These are phyloP conservation scores for Lepidurus packardi DNA, from an alignment of 1,140 invertebrate genomes.

Conservation along the genomic window DNA sequence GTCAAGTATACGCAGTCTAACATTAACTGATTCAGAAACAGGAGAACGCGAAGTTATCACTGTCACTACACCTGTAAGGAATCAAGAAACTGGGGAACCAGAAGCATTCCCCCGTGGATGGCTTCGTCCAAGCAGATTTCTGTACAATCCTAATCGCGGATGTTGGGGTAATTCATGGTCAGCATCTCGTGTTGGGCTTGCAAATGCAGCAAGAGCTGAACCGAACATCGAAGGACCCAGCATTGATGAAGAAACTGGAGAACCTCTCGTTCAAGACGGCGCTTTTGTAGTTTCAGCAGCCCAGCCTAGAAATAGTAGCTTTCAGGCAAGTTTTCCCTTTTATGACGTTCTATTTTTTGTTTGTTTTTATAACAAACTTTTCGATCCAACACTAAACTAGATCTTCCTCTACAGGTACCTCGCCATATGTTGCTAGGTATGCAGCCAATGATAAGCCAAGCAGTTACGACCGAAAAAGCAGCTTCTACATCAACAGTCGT, in stretches of 20 bases:
- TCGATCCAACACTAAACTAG: too few species aligned
- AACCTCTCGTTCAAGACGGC: neutral
- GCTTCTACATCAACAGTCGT: neutral
- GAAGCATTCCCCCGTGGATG: neutral
- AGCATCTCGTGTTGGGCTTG: neutral
- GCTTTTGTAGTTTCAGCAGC: neutral
- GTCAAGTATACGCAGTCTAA: neutral
- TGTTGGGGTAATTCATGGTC: conserved; percentile 7
- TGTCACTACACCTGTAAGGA: neutral
- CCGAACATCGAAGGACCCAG: neutral
- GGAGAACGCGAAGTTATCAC: neutral
- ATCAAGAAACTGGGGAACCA: neutral
- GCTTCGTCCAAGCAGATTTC: neutral
- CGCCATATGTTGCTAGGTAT: neutral
- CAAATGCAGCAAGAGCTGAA: neutral
- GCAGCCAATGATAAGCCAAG: neutral
- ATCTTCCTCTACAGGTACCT: neutral
- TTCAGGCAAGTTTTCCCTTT: neutral
- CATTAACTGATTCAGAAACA: conserved; percentile 2
- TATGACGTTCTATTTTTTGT: neutral
- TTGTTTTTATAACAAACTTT: too few species aligned
- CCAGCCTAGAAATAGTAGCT: neutral
- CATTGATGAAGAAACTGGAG: neutral
- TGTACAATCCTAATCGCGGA: neutral
- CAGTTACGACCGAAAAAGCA: neutral